phyloP scores from a whole-genome alignment of 2,797 vertebrate species.

The Pseudochromis fuscus region DNA sequence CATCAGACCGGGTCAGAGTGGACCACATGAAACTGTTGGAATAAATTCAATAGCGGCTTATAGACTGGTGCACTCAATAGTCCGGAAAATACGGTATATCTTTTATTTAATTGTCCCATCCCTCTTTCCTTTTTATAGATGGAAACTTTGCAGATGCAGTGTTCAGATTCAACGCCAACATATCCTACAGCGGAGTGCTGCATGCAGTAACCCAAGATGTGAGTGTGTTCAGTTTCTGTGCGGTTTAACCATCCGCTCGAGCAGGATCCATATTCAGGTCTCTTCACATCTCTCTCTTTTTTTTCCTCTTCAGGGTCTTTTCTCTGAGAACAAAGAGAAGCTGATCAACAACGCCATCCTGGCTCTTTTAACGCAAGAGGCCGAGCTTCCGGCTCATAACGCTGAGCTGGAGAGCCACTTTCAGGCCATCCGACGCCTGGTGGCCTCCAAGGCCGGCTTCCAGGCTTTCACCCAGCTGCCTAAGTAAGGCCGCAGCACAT shows the following conservation, averaged over 20 bases:
- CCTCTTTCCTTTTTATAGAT: constrained; percentile 80
- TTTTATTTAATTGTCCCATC: not conserved
- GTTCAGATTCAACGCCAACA: constrained; percentile 97
- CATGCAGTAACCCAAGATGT: constrained; percentile 99
- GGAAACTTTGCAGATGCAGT: constrained; percentile 97
- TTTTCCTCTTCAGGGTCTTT: constrained; percentile 88
- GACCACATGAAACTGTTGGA: too few species aligned
- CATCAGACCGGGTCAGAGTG: too few species aligned
- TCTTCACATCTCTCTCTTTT: constrained; percentile 5
- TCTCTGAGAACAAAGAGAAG: constrained; percentile 99
- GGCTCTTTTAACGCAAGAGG: constrained; percentile 94
- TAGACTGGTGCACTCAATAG: too few species aligned
- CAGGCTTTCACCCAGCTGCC: constrained; percentile 98
- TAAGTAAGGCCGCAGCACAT: constrained; percentile 85
- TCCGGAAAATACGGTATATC: too few species aligned
- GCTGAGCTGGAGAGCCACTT: constrained; percentile 98
- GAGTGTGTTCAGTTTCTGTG: constrained; percentile 74
- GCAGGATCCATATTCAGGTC: constrained; percentile 10
- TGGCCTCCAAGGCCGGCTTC: constrained; percentile 99
- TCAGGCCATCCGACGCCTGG: constrained; percentile 95
- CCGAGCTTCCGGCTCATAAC: constrained; percentile 89
- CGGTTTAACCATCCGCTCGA: not conserved
- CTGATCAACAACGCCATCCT: constrained; percentile 98
- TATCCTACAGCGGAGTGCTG: constrained; percentile 98
- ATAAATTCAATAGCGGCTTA: too few species aligned